Base-by-base conservation (phyloP, 2,888 invertebrate genomes). In the Calameuta idolon region DNA sequence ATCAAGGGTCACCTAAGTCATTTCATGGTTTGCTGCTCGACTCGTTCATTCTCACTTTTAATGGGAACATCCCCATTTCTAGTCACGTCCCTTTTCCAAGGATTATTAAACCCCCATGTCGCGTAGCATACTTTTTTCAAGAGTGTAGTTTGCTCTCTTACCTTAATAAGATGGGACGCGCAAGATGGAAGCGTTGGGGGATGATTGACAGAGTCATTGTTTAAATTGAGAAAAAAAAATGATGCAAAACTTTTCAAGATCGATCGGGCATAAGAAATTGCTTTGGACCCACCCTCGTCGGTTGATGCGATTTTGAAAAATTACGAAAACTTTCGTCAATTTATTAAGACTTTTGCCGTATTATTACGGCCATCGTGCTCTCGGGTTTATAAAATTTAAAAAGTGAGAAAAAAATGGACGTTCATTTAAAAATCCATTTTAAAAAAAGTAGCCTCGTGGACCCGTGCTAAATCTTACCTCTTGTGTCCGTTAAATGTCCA, bases 1-100 rank as follows among this genome's bases (percentile, higher is more conserved):
- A 15, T 5, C 9, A 55, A 55, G 55, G 55, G 55, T 55, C 23
- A 55, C 55, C 55, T 23, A 55, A 4, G 80, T 82, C 76, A 82
- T 83, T 85, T 84, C 83, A 84, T 82, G 82, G 81, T 82, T 80
- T 79, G 79, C 73, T 80, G 79, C 82, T 83, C 83, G 81, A 82
- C 23, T 55, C 55, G 23, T 23, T 23, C 5, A 55, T 55, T 55
- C 55, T 55, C 55, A 40, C 1, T 55, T 55, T 55, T 55, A 23
- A 23, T 23, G 9, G 2, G 55, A 23, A 55, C 23, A 55, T 4
- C 23, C 55, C 55, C 55, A 23, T 55, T 55, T 55, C 9, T 23
- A 55, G 55, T 15, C 23, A 55, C 55, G 23, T 55, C 55, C 55
- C 9, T 55, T 55, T 9, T 55, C 55, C 23, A 23, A 55, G 55